Percentiles rank a stretch among this genome's conserved stretches.
Evolutionary conservation across 2,113 vertebrate genomes (phyloP).

Genomic region (Coptodon rendalli): DNA sequence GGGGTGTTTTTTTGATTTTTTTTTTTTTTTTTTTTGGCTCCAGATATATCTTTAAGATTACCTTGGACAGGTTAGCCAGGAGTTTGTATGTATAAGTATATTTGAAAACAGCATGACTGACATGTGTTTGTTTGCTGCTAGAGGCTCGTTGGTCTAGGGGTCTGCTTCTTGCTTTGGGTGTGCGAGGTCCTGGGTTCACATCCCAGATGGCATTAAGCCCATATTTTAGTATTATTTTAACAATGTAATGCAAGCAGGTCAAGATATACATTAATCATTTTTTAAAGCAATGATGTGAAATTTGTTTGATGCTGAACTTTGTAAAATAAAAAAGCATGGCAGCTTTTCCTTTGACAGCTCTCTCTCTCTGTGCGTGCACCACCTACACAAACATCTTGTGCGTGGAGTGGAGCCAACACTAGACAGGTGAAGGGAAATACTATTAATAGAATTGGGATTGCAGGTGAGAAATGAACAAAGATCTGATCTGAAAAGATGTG

Average conservation of each 20-base stretch:
- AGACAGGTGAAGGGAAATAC: not conserved
- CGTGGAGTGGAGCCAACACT: not conserved
- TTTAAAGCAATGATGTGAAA: not conserved
- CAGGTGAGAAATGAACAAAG: not conserved
- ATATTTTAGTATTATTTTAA: not conserved
- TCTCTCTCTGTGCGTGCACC: not conserved
- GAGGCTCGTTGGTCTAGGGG: not conserved
- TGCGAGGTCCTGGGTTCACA: not conserved
- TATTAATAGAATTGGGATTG: not conserved
- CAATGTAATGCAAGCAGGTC: not conserved
- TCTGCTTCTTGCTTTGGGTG: not conserved
- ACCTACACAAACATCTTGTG: not conserved
- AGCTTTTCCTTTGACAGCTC: not conserved
- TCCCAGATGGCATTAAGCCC: rapidly evolving
- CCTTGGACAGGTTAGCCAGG: rapidly evolving
- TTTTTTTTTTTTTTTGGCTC: not conserved
- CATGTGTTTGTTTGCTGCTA: rapidly evolving
- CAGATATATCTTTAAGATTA: not conserved
- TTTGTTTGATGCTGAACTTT: not conserved
- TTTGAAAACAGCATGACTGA: not conserved
- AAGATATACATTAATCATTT: not conserved
- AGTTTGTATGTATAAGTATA: not conserved
- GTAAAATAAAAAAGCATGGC: not conserved
- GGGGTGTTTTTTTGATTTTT: no score
- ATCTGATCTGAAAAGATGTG: not conserved